phyloP scores from a whole-genome alignment of 1,140 invertebrate species.

The Heliconius hewitsoni region DNA sequence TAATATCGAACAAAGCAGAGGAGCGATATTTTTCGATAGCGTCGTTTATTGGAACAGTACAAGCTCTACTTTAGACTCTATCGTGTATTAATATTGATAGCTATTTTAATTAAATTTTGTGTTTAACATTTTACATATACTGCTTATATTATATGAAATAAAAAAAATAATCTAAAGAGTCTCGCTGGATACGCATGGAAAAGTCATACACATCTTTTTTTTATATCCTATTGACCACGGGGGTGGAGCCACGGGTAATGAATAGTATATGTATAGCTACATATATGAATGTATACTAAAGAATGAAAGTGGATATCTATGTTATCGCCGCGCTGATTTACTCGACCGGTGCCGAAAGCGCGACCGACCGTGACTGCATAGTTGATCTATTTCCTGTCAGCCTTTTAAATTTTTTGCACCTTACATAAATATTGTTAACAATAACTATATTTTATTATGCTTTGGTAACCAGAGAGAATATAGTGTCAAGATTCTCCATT shows the following conservation, averaged over 20 bases:
- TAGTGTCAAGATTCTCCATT: background rate
- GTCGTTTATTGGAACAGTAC: background rate
- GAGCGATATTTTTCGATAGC: background rate
- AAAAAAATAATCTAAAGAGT: no score
- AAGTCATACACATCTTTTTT: no score
- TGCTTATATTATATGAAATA: no score
- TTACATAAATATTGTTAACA: background rate
- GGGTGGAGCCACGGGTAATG: no score
- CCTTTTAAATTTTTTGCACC: background rate
- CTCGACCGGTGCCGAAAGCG: background rate
- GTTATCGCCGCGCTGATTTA: background rate
- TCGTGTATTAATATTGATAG: background rate
- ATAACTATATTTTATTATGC: background rate
- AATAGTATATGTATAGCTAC: no score
- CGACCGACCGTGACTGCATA: background rate
- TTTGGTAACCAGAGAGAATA: background rate
- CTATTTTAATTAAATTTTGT: background rate
- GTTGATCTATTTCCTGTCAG: conserved; percentile 1
- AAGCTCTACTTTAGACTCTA: background rate
- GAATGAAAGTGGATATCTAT: conserved; percentile 6
- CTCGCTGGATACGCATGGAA: no score
- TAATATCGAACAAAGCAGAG: background rate
- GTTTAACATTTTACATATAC: background rate
- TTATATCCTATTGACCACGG: no score
- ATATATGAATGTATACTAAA: background rate